Conservation (phyloP, 30 jellyfish, hydroid and myxozoan genomes). For the Phacellophora camtschatica region DNA sequence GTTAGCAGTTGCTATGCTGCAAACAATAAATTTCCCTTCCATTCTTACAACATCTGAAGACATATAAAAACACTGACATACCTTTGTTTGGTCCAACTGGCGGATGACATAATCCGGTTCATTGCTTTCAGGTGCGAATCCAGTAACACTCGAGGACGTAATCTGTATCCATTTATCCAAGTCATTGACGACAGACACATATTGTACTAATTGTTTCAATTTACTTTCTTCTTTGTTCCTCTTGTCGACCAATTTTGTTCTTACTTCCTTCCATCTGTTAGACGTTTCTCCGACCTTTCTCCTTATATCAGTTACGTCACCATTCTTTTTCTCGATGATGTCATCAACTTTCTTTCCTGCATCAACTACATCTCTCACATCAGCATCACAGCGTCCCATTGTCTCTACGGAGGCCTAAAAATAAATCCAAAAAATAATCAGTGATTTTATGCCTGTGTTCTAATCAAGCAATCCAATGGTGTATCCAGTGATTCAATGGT, state of each 20-base stretch:
- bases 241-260: conserved; percentile 53
- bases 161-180: conserved; percentile 82
- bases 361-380: conserved; percentile 45
- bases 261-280: conserved; percentile 54
- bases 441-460: too few relatives aligned
- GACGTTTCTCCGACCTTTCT: conserved; percentile 48
- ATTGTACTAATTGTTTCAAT: conserved; percentile 64
- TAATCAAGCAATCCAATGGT: too few relatives aligned
- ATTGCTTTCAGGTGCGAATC: conserved; percentile 53
- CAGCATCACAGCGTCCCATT: conserved; percentile 61
- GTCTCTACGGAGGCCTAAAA: conserved; percentile 56
- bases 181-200: conserved; percentile 48
- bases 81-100: conserved; percentile 79
- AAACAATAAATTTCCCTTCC: too few relatives aligned
- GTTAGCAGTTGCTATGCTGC: too few relatives aligned
- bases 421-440: too few relatives aligned
- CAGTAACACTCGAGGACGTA: conserved; percentile 61
- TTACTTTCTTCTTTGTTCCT: conserved; percentile 51
- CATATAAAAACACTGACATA: too few relatives aligned
- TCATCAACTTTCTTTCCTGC: conserved; percentile 73
- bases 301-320: conserved; percentile 48
- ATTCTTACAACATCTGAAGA: not conserved
- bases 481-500: too few relatives aligned
- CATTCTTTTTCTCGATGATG: conserved; percentile 61
- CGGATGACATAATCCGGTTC: conserved; percentile 58